A percentile compares a stretch with the other conserved stretches of the same genome.
Conservation (phyloP, 2,888 invertebrate species). For the Ectemnius cavifrons region DNA sequence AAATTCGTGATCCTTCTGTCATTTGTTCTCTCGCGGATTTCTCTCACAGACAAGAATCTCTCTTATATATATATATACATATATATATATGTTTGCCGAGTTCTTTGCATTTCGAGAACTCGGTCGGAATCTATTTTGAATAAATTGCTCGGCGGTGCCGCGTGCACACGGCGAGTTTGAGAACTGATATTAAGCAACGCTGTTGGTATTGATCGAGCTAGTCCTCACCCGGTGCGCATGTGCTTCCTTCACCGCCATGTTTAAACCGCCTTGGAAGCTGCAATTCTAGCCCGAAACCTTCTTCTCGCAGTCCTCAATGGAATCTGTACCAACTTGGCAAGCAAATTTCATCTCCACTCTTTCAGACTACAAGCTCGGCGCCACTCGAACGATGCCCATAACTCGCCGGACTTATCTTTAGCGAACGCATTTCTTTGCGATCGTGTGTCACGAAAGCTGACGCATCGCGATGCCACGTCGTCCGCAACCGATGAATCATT, state of each 20-base stretch:
- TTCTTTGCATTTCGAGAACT: neutral
- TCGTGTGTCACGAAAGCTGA: neutral
- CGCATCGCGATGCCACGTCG: slow-evolving; percentile 1
- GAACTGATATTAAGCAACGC: slow-evolving; percentile 77
- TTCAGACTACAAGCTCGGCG: neutral
- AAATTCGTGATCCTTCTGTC: too few species aligned
- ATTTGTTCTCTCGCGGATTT: too few species aligned
- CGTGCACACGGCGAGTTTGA: slow-evolving; percentile 68
- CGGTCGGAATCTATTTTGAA: slow-evolving; percentile 13
- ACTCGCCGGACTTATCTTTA: neutral
- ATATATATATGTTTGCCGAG: too few species aligned
- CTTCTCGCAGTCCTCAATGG: slow-evolving; percentile 41
- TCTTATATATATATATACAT: too few species aligned
- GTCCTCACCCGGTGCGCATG: slow-evolving; percentile 69
- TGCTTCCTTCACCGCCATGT: slow-evolving; percentile 73
- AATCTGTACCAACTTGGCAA: neutral
- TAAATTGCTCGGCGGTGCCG: slow-evolving; percentile 63
- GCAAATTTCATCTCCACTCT: neutral
- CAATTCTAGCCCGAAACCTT: slow-evolving; percentile 48
- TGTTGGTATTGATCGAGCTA: slow-evolving; percentile 75
- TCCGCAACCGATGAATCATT: neutral
- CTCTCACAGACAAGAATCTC: too few species aligned
- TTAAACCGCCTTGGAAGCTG: slow-evolving; percentile 70
- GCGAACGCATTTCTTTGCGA: neutral
- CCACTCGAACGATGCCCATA: neutral